Percentiles rank a stretch among this genome's conserved stretches.
Evolutionary conservation across 2,797 vertebrate species (phyloP).

Genomic region (Salarias fasciatus): DNA sequence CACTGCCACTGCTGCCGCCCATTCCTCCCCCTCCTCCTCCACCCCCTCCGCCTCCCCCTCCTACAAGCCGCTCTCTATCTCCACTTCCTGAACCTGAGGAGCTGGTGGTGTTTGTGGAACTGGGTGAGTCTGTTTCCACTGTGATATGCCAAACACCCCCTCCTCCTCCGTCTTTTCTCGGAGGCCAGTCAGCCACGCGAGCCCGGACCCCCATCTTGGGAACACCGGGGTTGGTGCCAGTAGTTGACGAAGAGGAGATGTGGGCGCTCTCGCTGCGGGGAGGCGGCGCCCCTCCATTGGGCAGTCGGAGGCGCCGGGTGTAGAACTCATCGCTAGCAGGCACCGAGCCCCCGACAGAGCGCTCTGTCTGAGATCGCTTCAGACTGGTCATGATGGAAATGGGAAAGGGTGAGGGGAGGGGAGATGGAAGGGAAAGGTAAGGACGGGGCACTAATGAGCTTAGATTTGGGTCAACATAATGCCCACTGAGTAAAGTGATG

Average conservation of each 20-base stretch:
- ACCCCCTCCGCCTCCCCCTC: conserved; percentile 47
- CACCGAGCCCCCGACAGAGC: conserved; percentile 92
- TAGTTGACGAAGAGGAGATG: conserved; percentile 74
- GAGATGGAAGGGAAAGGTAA: conserved; percentile 60
- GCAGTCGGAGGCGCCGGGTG: conserved; percentile 94
- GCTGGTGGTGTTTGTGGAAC: conserved; percentile 77
- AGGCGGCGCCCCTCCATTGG: conserved; percentile 94
- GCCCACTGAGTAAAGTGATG: conserved; percentile 53
- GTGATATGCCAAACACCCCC: conserved; percentile 85
- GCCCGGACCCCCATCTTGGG: conserved; percentile 99
- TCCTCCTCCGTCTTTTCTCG: conserved; percentile 89
- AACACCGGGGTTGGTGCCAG: conserved; percentile 91
- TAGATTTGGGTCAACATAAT: conserved; percentile 78
- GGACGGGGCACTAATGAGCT: conserved; percentile 60
- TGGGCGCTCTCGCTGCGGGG: conserved; percentile 91
- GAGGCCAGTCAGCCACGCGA: conserved; percentile 98
- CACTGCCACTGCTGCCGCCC: conserved; percentile 29
- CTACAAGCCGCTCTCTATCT: conserved; percentile 71
- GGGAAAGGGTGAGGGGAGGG: conserved; percentile 61
- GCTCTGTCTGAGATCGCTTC: conserved; percentile 98
- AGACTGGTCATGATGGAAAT: conserved; percentile 93
- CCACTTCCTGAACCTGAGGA: conserved; percentile 77
- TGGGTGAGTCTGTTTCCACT: conserved; percentile 84
- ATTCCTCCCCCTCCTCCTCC: conserved; percentile 18
- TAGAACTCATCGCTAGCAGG: conserved; percentile 96